phyloP scores from a whole-genome alignment of 2,888 invertebrate genomes.

The Machimus rusticus region DNA sequence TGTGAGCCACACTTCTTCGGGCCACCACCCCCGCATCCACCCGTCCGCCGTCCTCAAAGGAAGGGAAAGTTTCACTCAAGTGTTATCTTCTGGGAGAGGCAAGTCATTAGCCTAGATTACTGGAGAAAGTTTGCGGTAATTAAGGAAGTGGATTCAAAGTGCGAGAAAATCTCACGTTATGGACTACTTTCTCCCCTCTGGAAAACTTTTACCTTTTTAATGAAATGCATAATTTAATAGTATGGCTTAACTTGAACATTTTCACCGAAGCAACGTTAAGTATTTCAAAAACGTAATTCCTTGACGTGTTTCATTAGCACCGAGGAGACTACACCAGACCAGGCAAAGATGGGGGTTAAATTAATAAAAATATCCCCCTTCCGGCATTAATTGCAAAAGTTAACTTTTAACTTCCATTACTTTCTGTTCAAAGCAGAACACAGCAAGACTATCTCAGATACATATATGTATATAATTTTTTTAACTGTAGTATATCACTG shows the following conservation, averaged over 20 bases:
- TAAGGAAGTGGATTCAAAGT: constrained; percentile 7
- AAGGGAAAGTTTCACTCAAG: background rate
- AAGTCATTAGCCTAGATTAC: background rate
- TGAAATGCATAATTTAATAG: background rate
- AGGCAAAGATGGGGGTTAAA: background rate
- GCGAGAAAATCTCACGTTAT: background rate
- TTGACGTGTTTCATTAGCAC: background rate
- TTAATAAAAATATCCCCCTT: background rate
- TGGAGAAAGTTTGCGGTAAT: background rate
- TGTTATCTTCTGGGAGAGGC: background rate
- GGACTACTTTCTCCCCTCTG: background rate
- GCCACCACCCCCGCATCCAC: no score
- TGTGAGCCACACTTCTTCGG: background rate
- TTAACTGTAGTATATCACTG: no score
- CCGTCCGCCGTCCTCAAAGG: background rate
- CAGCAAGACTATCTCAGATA: no score
- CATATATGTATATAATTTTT: no score
- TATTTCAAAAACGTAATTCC: background rate
- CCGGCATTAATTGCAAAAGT: background rate
- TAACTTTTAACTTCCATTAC: background rate
- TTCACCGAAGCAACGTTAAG: background rate
- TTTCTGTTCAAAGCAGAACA: background rate
- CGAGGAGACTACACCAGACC: background rate
- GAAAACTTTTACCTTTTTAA: background rate
- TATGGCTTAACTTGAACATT: background rate